Conservation (phyloP, 2,113 vertebrate species). For the Tympanuchus pallidicinctus region DNA sequence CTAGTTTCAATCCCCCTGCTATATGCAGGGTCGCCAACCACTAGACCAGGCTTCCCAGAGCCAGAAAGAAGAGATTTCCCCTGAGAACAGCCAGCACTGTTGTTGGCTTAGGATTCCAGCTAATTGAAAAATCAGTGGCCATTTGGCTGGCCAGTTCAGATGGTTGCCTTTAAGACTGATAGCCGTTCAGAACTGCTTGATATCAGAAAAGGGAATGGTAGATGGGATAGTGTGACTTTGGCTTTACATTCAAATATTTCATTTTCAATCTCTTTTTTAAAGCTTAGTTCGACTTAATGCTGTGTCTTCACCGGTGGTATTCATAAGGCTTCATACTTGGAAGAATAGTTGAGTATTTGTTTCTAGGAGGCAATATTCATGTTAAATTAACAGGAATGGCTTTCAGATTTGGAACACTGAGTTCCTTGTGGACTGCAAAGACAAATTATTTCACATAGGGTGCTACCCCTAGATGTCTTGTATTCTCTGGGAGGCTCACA, state of each 20-base stretch:
- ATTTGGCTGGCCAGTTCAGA: conserved; percentile 85
- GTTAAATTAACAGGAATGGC: background rate
- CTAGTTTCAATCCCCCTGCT: no score
- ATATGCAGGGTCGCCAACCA: no score
- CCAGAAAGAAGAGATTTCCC: conserved; percentile 77
- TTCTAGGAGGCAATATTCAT: background rate
- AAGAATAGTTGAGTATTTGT: background rate
- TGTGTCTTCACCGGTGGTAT: background rate
- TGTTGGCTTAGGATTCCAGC: conserved; percentile 85
- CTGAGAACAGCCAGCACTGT: conserved; percentile 82
- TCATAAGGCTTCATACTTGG: background rate
- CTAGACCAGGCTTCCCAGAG: no score
- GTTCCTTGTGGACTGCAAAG: background rate
- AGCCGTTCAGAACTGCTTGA: conserved; percentile 70
- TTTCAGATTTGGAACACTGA: background rate
- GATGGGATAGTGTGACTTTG: conserved; percentile 83
- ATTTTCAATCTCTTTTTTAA: conserved; percentile 2
- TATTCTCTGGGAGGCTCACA: background rate
- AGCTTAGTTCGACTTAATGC: background rate
- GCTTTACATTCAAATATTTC: conserved; percentile 80
- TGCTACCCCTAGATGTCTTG: background rate
- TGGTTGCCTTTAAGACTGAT: conserved; percentile 83
- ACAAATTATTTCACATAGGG: background rate
- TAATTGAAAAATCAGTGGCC: conserved; percentile 93
- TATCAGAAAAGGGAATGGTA: conserved; percentile 86